These are phyloP conservation scores for Calliopsis andreniformis DNA, from an alignment of 1,140 invertebrate genomes.

Conservation along the genomic window DNA sequence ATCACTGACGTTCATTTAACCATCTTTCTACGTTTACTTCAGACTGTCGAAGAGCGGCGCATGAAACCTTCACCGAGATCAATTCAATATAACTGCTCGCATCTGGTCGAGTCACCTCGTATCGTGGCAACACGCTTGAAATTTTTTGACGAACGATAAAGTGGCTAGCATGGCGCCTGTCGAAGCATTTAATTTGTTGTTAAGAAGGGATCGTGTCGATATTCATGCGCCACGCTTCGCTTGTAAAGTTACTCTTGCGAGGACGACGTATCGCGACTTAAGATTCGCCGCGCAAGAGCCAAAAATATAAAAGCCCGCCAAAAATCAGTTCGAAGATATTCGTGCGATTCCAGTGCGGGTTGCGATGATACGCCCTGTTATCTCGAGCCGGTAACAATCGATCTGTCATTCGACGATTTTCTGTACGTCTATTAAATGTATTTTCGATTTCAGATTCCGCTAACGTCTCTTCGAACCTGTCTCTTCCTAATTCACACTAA, in stretches of 20 bases:
- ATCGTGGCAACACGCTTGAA: no score
- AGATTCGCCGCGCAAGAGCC: conserved; percentile 66
- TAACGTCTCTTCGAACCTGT: conserved; percentile 68
- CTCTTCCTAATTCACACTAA: conserved; percentile 30
- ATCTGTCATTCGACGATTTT: conserved; percentile 34
- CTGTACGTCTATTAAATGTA: conserved; percentile 54
- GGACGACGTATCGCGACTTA: conserved; percentile 53
- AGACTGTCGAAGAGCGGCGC: conserved; percentile 53
- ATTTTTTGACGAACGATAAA: no score
- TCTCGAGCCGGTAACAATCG: conserved; percentile 55
- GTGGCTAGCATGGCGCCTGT: no score
- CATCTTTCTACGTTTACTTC: conserved; percentile 60
- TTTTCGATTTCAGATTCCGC: conserved; percentile 77
- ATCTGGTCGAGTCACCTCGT: no score
- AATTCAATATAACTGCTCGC: not conserved
- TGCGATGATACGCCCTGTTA: conserved; percentile 65
- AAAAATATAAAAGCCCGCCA: conserved; percentile 83
- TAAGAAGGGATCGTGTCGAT: conserved; percentile 13
- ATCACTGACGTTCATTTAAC: conserved; percentile 77
- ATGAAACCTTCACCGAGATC: conserved; percentile 35
- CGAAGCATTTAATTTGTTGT: no score
- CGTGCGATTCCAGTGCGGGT: conserved; percentile 72
- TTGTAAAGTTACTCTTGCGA: conserved; percentile 45
- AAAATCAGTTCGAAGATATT: conserved; percentile 69
- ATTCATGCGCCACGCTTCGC: conserved; percentile 52